Evolutionary conservation across 2,888 invertebrate species (phyloP).

Genomic region (Didymodactylos carnosus): DNA sequence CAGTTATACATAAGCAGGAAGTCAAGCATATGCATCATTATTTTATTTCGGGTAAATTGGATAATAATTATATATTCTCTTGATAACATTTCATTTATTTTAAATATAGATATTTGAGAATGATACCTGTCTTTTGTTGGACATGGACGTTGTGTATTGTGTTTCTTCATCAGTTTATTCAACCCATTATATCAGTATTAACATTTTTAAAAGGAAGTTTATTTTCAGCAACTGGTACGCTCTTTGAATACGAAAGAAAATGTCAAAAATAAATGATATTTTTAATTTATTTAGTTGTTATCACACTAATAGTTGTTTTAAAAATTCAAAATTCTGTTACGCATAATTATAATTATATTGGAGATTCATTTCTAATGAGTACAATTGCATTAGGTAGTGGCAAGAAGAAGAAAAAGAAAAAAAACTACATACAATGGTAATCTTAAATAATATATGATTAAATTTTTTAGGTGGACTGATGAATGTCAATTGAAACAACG

Average conservation of each 20-base stretch:
- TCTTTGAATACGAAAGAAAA: no score
- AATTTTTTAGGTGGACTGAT: constrained; percentile 24
- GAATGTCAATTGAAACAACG: no score
- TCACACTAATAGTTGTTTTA: constrained; percentile 29
- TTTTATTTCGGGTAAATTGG: constrained; percentile 21
- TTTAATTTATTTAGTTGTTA: constrained; percentile 22
- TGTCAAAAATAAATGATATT: background rate
- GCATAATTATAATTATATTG: constrained; percentile 24
- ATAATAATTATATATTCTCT: background rate
- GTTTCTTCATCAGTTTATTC: constrained; percentile 26
- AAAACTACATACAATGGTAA: no score
- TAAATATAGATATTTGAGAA: constrained; percentile 23
- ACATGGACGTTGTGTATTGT: constrained; percentile 25
- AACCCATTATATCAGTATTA: constrained; percentile 28
- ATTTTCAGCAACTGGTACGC: constrained; percentile 27
- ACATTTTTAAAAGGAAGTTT: constrained; percentile 30
- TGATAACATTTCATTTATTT: background rate
- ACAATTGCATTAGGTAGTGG: constrained; percentile 32
- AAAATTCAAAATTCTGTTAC: constrained; percentile 22
- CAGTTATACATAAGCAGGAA: constrained; percentile 30
- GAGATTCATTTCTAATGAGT: constrained; percentile 30
- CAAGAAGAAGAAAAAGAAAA: no score
- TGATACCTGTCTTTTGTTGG: constrained; percentile 30
- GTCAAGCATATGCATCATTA: constrained; percentile 27
- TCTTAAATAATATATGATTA: background rate